Conservation (phyloP, 1,140 invertebrate species). For the Pseudomyrmex sp. region DNA sequence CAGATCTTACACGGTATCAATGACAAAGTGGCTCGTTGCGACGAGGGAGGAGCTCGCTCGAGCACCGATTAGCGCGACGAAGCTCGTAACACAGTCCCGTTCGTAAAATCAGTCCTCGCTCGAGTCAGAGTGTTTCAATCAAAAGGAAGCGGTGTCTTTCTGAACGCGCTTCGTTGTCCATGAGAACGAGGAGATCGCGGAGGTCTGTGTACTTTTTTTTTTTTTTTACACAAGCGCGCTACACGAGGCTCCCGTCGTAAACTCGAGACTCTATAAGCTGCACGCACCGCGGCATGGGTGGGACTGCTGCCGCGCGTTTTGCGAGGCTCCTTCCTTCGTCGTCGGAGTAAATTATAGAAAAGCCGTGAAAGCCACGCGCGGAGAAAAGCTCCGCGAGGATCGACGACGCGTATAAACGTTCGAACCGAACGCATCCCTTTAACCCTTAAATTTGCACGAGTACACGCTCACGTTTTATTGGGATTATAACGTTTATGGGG, state of each 20-base stretch:
- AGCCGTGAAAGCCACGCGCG: conserved; percentile 40
- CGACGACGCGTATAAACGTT: conserved; percentile 25
- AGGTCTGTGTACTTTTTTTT: conserved; percentile 2
- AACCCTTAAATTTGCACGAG: conserved; percentile 32
- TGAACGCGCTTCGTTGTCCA: background rate
- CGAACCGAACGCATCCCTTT: background rate
- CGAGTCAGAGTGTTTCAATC: conserved; percentile 1
- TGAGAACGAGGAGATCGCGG: background rate
- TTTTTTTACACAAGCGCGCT: conserved; percentile 32
- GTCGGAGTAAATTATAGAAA: conserved; percentile 62
- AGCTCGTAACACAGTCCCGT: background rate
- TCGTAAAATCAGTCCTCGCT: background rate
- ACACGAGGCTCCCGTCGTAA: conserved; percentile 61
- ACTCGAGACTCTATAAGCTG: conserved; percentile 59
- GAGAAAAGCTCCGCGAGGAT: conserved; percentile 32
- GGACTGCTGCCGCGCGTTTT: conserved; percentile 19
- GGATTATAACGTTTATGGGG: background rate
- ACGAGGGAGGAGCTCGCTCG: background rate
- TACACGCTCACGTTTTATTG: conserved; percentile 9
- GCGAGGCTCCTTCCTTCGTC: conserved; percentile 16
- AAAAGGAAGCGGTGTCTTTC: conserved; percentile 12
- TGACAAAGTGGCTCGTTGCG: background rate
- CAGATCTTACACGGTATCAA: background rate
- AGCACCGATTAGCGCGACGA: conserved; percentile 6
- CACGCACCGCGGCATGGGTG: conserved; percentile 50